These are phyloP conservation scores for Piprites chloris DNA, from an alignment of 2,113 vertebrate species.

Conservation along the genomic window DNA sequence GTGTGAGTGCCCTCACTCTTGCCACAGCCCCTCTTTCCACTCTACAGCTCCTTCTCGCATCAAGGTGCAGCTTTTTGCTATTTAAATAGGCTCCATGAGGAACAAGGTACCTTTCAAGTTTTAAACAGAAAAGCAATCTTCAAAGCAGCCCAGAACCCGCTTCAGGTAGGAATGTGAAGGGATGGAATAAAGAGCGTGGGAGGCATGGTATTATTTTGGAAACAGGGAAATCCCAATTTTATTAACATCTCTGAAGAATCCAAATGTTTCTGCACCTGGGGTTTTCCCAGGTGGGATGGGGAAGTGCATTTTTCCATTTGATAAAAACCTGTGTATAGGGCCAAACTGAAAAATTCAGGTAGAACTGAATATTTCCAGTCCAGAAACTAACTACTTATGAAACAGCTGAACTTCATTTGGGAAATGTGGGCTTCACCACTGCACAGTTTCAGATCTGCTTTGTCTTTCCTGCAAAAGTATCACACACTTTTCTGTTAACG, in stretches of 20 bases:
- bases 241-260: constrained; percentile 52
- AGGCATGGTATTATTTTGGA: constrained; percentile 62
- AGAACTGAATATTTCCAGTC: neutral
- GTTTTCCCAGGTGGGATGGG: constrained; percentile 53
- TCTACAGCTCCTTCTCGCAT: neutral
- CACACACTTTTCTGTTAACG: accelerated
- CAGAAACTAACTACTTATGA: neutral
- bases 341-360: neutral
- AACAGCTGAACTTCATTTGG: neutral
- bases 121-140: constrained; percentile 48
- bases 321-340: neutral
- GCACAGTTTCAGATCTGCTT: neutral
- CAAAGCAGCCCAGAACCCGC: constrained; percentile 51
- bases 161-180: constrained; percentile 28
- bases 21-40: neutral
- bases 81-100: neutral
- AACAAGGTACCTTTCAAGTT: constrained; percentile 18
- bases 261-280: constrained; percentile 40
- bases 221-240: constrained; percentile 69
- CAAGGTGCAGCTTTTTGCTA: neutral
- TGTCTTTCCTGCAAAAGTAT: accelerated
- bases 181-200: constrained; percentile 49
- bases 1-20: neutral
- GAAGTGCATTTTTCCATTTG: constrained; percentile 42
- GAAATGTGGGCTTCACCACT: neutral